Base-by-base conservation (phyloP, 2,888 invertebrate genomes). In the Leptothorax acervorum region DNA sequence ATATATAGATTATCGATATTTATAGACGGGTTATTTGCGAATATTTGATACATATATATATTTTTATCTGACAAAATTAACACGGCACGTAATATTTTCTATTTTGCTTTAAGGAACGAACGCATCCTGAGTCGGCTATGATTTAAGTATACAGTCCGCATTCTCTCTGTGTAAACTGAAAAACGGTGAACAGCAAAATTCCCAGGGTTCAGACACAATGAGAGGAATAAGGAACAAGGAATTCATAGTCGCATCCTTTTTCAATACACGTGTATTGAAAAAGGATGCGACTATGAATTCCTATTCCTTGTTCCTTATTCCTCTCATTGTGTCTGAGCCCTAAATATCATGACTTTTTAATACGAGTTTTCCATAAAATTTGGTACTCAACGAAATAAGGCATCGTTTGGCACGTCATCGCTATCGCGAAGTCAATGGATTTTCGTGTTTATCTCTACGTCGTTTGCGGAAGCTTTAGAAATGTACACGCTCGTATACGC, bases 361-460 rank as follows among this genome's bases (percentile, higher is more conserved):
- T 66, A 51, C 15, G 42, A 2, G 18, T 18, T 78, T 66, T 55
- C 18, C 9, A 2, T 42, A 28, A 18, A 51, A 63, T 31, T 35
- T 35, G 0, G 6, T 39, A 28, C 6, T 39, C 39, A 39, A 18
- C 9, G 18, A 68, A 11, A 28, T n/a, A 57, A 8, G 28, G n/a
- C 18, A 74, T 28, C 45, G n/a, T 45, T 62, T 18, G 4, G 15
- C 23, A 55, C 60, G 45, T 74, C 63, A 51, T 76, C 31, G 42
- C n/a, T 31, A 63, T 55, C 55, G 66, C 31, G 15, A 53, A 48
- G 35, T 66, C 62, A 45, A 73, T 63, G 35, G 57, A 66, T 65
- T 75, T 82, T 82, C 57, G 48, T 74, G 57, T 82, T 82, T 82
- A 82, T 82, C 74, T 82, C 53, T n/a, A 3, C 31, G 31, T 28